Percentiles rank a stretch among this genome's conserved stretches.
phyloP scores from a whole-genome alignment of 1,140 invertebrate species.

The Pseudobourletiella spinata region DNA sequence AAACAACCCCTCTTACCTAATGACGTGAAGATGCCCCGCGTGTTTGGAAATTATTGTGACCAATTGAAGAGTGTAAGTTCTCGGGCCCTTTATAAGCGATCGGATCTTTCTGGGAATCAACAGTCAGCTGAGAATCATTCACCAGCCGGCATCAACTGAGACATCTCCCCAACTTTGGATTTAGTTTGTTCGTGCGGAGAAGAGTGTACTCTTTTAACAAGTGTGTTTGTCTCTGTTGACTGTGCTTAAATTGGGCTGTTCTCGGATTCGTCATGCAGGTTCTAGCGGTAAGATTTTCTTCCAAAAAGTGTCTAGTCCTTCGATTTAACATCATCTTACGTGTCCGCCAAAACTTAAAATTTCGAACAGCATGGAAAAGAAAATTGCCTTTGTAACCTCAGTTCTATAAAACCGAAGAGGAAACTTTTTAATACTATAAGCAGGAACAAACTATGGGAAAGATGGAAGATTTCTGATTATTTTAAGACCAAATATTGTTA shows the following conservation, averaged over 20 bases:
- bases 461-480: neutral
- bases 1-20: conserved; percentile 2
- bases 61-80: no score
- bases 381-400: neutral
- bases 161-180: neutral
- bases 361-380: neutral
- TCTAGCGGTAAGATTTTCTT: neutral
- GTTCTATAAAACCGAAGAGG: neutral
- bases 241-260: neutral
- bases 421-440: neutral
- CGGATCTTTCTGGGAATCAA: neutral
- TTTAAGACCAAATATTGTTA: neutral
- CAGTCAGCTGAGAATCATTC: neutral
- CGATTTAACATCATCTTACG: neutral
- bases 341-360: neutral
- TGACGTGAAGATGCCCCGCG: neutral
- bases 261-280: neutral
- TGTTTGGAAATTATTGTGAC: neutral
- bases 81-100: neutral
- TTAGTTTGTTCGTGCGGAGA: no score
- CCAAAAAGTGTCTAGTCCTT: neutral
- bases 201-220: no score
- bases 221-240: neutral
- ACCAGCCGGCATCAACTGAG: neutral
- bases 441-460: neutral